Evolutionary conservation across 2,797 vertebrate genomes (phyloP), one percentile per base, ranked within the genome.

Genomic region (Kryptopterus vitreolus): DNA sequence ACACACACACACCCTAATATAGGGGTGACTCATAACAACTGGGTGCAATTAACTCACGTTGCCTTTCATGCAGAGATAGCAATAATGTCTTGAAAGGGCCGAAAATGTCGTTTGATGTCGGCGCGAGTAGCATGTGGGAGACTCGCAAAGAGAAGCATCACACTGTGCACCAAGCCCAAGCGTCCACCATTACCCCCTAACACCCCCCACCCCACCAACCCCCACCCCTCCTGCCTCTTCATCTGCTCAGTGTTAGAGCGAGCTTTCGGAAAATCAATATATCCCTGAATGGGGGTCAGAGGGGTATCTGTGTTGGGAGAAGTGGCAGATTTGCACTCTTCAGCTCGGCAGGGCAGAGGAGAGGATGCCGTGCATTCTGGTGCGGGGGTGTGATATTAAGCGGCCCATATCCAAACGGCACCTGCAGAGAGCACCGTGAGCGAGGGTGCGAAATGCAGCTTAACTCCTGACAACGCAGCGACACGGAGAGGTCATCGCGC

Each of bases 301-400:
- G 92, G 93, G 94, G 92, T 93, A 91, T 92, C 93, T 93, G 92
- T 91, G 93, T 90, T 89, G 93, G 92, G 93, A 94, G 90, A 94
- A 92, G 92, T 94, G 93, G 94, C 92, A 94, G 94, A 95, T 94
- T 94, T 95, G 93, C 93, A 93, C 92, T 94, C 92, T 92, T 93
- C 94, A 93, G 91, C 93, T 93, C 91, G 88, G 89, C 90, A 92
- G 93, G 93, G 89, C 90, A 85, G 85, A 90, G 89, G 85, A 82
- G 85, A 82, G 90, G 88, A 94, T 94, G 94, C 92, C 91, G 13
- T 86, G 86, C 92, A 94, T 95, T 93, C 93, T 94, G 90, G 90
- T 88, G 77, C 81, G 50, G 87, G 91, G 91, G 89, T 92, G 93
- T 86, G 91, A 93, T 92, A 93, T 94, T 94, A 92, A 90, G 87